These are phyloP conservation scores for Drosophila antonietae DNA, from an alignment of 2,888 invertebrate species.

Conservation along the genomic window DNA sequence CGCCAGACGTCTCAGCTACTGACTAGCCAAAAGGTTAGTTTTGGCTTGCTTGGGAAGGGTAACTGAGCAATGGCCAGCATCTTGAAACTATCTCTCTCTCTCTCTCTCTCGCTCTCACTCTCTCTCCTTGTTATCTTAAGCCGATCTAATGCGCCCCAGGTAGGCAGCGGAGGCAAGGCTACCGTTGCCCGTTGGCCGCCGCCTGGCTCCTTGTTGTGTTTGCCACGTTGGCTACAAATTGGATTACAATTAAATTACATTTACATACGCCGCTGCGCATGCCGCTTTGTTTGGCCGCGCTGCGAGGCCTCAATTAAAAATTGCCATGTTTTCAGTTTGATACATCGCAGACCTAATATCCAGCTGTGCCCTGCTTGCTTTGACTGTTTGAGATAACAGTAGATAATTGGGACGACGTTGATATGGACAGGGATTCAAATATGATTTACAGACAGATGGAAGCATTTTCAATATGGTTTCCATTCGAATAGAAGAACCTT, in stretches of 20 bases:
- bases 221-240: constrained; percentile 69
- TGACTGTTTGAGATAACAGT: constrained; percentile 50
- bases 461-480: constrained; percentile 3
- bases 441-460: constrained; percentile 1
- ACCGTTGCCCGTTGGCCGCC: constrained; percentile 43
- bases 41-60: constrained; percentile 58
- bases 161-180: constrained; percentile 62
- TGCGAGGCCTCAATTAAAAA: constrained; percentile 68
- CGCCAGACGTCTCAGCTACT: constrained; percentile 60
- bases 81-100: constrained; percentile 14
- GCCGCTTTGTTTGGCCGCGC: constrained; percentile 49
- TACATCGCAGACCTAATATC: constrained; percentile 47
- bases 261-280: constrained; percentile 63
- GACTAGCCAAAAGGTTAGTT: constrained; percentile 10
- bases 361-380: constrained; percentile 64
- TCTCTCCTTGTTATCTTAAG: constrained; percentile 61
- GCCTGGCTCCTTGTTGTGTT: constrained; percentile 39
- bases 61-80: constrained; percentile 47
- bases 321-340: constrained; percentile 59
- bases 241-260: constrained; percentile 80
- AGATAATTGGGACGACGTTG: constrained; percentile 58
- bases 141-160: constrained; percentile 70
- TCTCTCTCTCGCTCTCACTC: neutral
- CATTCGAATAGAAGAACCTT: neutral
- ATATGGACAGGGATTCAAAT: constrained; percentile 13